Evolutionary conservation across 2,888 invertebrate species (phyloP).

Genomic region (Yponomeuta malinellus): DNA sequence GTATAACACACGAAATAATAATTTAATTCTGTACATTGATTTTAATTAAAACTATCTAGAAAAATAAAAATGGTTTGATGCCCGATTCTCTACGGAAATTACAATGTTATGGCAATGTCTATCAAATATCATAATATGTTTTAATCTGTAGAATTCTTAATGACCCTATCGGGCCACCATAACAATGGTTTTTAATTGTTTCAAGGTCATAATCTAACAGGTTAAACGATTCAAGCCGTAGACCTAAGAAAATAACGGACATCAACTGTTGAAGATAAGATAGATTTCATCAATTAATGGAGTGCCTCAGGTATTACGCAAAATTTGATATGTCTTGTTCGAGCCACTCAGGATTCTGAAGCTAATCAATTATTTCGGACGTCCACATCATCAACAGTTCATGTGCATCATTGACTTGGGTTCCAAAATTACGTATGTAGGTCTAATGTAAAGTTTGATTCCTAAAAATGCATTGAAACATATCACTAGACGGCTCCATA

Average conservation of each 20-base stretch:
- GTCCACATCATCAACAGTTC: not conserved
- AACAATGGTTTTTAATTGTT: too few species aligned
- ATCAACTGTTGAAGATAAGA: not conserved
- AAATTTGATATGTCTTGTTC: too few species aligned
- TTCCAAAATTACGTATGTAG: conserved; percentile 27
- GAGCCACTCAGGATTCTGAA: too few species aligned
- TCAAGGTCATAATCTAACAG: too few species aligned
- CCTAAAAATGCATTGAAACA: conserved; percentile 16
- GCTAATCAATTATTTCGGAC: too few species aligned
- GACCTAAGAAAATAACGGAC: not conserved
- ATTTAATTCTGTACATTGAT: conserved; percentile 65
- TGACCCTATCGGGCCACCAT: too few species aligned
- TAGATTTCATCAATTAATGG: too few species aligned
- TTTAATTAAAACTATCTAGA: conserved; percentile 33
- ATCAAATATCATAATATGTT: conserved; percentile 20
- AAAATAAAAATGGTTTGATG: conserved; percentile 49
- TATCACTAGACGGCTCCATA: conserved; percentile 2
- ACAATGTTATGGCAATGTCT: conserved; percentile 59
- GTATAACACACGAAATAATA: conserved; percentile 60
- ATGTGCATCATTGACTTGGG: conserved; percentile 3
- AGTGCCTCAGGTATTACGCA: too few species aligned
- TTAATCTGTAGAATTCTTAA: not conserved
- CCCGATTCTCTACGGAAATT: conserved; percentile 41
- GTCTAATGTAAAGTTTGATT: conserved; percentile 15
- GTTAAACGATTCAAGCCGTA: not conserved